Base-by-base conservation (phyloP, 2,113 vertebrate genomes). In the Lutjanus erythropterus region DNA sequence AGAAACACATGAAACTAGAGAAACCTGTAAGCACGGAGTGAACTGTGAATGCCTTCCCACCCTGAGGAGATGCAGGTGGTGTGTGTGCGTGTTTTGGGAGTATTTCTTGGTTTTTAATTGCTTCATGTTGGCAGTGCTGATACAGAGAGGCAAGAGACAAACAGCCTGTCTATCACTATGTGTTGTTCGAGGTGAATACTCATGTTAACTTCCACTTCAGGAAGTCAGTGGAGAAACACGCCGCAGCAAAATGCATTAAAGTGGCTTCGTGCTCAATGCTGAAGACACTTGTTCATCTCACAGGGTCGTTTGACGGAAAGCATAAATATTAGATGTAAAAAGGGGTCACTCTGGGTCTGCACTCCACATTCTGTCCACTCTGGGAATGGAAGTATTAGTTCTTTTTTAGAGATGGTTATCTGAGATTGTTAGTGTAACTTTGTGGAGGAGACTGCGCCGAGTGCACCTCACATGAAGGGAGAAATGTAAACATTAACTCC, bases 221-320 rank as follows among this genome's bases (percentile, higher is more conserved):
- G n/a, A 49, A 47, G 27, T 8, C 37, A 7, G 42, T 19, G 35
- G 16, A 8, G 23, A 72, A 71, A 74, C 27, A 37, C 11, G 21
- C 9, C 56, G 18, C 15, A 6, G 33, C 37, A 56, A 39, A 70
- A 47, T 39, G 46, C 39, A 21, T 27, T 65, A 27, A 33, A 53
- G 46, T 47, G 61, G 29, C 25, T 59, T 31, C 0, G 39, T 25
- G 60, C 47, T 27, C 25, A 49, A 5, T 14, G n/a, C 10, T 37
- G 56, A 44, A 72, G 60, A 74, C n/a, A 53, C 37, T 47, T 59
- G n/a, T 62, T 83, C 3, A 58, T 68, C 65, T 68, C 15, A 47
- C 37, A 18, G 52, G 39, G 44, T 68, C 68, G 37, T 79, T 72
- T 69, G 49, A 78, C 59, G 68, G 72, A 65, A 61, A 79, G 44